A percentile compares a stretch with the other conserved stretches of the same genome.
These are phyloP conservation scores for Neomonachus schauinslandi DNA, from an alignment of 2,113 vertebrate species.

Conservation along the genomic window DNA sequence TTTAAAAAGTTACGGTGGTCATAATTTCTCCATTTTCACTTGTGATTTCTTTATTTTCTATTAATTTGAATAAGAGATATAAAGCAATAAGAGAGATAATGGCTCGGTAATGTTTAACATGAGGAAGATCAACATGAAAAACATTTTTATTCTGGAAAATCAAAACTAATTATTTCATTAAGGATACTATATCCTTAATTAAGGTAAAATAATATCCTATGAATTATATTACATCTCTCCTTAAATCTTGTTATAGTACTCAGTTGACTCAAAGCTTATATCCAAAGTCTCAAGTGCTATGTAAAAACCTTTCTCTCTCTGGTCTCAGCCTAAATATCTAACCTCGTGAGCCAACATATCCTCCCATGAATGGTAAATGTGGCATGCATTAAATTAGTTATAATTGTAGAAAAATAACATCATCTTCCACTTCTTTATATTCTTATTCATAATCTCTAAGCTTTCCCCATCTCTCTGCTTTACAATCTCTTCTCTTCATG, in stretches of 20 bases:
- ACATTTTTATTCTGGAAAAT: conserved; percentile 1
- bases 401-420: not conserved
- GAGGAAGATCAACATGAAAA: not conserved
- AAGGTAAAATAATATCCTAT: not conserved
- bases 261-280: not conserved
- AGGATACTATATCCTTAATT: not conserved
- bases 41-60: not conserved
- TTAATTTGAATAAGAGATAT: conserved; percentile 7
- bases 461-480: not conserved
- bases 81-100: not conserved
- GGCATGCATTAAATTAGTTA: not conserved
- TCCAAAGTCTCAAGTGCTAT: not conserved
- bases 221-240: not conserved
- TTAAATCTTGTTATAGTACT: not conserved
- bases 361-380: not conserved
- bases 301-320: not conserved
- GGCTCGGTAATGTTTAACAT: not conserved
- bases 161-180: not conserved
- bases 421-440: not conserved
- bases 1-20: not conserved
- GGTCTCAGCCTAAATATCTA: not conserved
- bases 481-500: not conserved
- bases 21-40: not conserved
- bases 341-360: not conserved
- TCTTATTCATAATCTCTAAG: not conserved